phyloP scores from a whole-genome alignment of 2,113 vertebrate genomes.

The Tetrax tetrax region DNA sequence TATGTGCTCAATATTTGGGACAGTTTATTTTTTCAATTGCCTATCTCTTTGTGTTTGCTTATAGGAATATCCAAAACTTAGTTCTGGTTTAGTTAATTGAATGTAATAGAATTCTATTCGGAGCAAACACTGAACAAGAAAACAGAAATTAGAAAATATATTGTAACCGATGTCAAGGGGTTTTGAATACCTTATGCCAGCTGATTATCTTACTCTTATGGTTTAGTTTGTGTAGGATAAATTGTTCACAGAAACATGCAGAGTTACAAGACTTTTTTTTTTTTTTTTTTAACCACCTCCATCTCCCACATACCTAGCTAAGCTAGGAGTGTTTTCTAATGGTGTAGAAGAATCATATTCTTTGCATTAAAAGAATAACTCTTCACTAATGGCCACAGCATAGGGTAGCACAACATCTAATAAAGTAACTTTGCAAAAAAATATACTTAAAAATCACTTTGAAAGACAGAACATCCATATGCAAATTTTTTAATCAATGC shows the following conservation, averaged over 20 bases:
- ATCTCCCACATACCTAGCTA: background rate
- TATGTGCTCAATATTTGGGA: background rate
- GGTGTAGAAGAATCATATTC: background rate
- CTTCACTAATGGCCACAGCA: background rate
- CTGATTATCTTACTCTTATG: background rate
- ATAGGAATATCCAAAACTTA: background rate
- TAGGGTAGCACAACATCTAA: background rate
- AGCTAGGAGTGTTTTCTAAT: background rate
- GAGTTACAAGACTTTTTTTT: background rate
- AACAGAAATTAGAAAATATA: background rate
- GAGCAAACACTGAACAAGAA: background rate
- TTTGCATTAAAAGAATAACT: background rate
- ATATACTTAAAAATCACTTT: background rate
- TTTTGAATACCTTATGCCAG: background rate
- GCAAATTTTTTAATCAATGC: background rate
- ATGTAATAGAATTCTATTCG: background rate
- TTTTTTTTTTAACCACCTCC: background rate
- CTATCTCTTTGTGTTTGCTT: background rate
- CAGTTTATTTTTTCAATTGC: background rate
- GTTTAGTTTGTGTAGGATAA: background rate
- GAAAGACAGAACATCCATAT: background rate
- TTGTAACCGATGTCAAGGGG: background rate
- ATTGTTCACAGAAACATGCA: background rate
- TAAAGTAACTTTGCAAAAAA: background rate
- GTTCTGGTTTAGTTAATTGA: background rate